These are phyloP conservation scores for Orussus abietinus DNA, from an alignment of 1,140 invertebrate genomes.

Conservation along the genomic window DNA sequence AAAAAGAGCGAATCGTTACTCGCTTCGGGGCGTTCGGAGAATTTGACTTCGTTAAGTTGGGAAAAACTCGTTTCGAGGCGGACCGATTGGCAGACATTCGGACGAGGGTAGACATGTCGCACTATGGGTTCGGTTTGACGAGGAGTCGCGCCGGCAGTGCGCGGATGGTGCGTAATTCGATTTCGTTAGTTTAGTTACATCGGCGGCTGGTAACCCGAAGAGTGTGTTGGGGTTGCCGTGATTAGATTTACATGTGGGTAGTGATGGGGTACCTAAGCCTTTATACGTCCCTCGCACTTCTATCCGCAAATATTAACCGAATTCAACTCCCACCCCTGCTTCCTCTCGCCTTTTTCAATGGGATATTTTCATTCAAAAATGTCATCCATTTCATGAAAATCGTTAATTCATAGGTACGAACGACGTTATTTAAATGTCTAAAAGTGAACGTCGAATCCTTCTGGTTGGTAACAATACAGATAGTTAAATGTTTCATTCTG, in stretches of 20 bases:
- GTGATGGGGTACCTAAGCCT: constrained; percentile 17
- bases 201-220: constrained; percentile 43
- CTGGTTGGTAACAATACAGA: no score
- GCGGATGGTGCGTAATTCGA: constrained; percentile 42
- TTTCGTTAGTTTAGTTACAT: constrained; percentile 50
- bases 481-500: no score
- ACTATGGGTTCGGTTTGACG: constrained; percentile 38
- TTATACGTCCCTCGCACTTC: constrained; percentile 19
- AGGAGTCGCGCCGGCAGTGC: constrained; percentile 35
- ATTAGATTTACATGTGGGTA: constrained; percentile 48
- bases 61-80: constrained; percentile 1
- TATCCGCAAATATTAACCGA: constrained; percentile 27
- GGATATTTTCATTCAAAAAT: no score
- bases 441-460: no score
- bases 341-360: no score
- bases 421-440: no score
- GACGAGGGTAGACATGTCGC: constrained; percentile 6
- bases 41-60: constrained; percentile 17
- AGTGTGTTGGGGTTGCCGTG: constrained; percentile 38
- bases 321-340: constrained; percentile 18
- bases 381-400: no score
- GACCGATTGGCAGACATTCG: no score
- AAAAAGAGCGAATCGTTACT: no score
- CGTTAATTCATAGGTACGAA: no score
- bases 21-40: no score